Conservation (phyloP, 1,140 invertebrate species). For the Rhyacophila brunnea region DNA sequence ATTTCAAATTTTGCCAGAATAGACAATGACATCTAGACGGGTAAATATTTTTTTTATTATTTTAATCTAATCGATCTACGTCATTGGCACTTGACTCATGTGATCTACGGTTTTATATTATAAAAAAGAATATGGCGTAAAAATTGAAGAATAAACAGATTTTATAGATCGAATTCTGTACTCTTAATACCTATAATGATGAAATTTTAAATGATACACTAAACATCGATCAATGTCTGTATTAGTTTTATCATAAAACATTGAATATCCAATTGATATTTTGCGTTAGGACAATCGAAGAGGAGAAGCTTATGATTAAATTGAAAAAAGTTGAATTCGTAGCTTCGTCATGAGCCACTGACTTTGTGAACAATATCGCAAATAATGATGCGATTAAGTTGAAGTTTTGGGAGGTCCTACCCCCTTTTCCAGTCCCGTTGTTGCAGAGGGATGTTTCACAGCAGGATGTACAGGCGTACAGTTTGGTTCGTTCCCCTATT, state of each 20-base stretch:
- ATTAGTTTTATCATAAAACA: constrained; percentile 4
- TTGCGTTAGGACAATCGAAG: constrained; percentile 3
- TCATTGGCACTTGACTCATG: no score
- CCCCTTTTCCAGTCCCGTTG: constrained; percentile 57
- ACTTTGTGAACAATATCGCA: neutral
- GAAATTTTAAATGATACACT: no score
- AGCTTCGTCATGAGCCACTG: neutral
- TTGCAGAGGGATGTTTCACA: constrained; percentile 79
- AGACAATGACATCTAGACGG: no score
- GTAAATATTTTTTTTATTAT: no score
- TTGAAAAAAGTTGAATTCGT: neutral
- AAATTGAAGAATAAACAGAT: no score
- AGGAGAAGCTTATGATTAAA: constrained; percentile 2
- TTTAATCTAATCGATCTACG: no score
- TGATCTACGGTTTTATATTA: no score
- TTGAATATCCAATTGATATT: constrained; percentile 13
- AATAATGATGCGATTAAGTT: neutral
- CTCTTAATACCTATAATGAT: no score
- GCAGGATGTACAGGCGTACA: constrained; percentile 80
- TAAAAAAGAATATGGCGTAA: no score
- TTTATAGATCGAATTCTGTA: no score
- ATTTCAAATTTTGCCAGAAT: no score
- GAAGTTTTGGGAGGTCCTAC: neutral
- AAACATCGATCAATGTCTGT: neutral
- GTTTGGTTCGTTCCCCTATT: constrained; percentile 80